Evolutionary conservation across 2,113 vertebrate species (phyloP).

Genomic region (Perca flavescens): DNA sequence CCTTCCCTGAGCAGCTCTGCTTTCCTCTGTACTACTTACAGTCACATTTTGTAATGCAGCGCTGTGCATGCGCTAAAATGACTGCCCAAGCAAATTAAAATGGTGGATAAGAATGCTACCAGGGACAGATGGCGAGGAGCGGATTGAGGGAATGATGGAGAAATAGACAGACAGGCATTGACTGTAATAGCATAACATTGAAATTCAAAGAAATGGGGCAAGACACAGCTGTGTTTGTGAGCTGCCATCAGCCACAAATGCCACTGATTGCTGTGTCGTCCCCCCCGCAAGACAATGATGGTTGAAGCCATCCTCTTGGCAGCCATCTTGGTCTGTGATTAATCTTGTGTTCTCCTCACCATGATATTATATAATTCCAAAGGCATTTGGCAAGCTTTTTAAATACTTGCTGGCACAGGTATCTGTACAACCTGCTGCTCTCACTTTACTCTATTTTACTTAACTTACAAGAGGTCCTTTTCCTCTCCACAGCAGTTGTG

Average conservation of each 20-base stretch:
- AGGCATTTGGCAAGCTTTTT: slow-evolving; percentile 40
- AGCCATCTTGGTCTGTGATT: slow-evolving; percentile 61
- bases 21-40: slow-evolving; percentile 9
- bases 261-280: slow-evolving; percentile 63
- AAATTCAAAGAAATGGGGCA: slow-evolving; percentile 47
- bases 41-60: slow-evolving; percentile 15
- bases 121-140: slow-evolving; percentile 63
- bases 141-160: slow-evolving; percentile 55
- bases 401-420: slow-evolving; percentile 47
- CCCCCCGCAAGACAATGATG: slow-evolving; percentile 47
- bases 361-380: slow-evolving; percentile 42
- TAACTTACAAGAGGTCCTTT: slow-evolving; percentile 41
- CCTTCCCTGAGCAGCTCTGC: slow-evolving; percentile 24
- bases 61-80: slow-evolving; percentile 54
- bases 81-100: slow-evolving; percentile 63
- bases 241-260: slow-evolving; percentile 61
- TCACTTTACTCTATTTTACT: slow-evolving; percentile 4
- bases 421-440: slow-evolving; percentile 34
- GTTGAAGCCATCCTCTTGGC: slow-evolving; percentile 49
- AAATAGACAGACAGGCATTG: slow-evolving; percentile 37
- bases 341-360: slow-evolving; percentile 63
- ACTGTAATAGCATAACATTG: slow-evolving; percentile 46
- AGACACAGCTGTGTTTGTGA: slow-evolving; percentile 63
- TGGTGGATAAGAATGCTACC: slow-evolving; percentile 55
- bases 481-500: slow-evolving; percentile 6